Conservation (phyloP, 2,797 vertebrate species). For the Eutrigla gurnardus region DNA sequence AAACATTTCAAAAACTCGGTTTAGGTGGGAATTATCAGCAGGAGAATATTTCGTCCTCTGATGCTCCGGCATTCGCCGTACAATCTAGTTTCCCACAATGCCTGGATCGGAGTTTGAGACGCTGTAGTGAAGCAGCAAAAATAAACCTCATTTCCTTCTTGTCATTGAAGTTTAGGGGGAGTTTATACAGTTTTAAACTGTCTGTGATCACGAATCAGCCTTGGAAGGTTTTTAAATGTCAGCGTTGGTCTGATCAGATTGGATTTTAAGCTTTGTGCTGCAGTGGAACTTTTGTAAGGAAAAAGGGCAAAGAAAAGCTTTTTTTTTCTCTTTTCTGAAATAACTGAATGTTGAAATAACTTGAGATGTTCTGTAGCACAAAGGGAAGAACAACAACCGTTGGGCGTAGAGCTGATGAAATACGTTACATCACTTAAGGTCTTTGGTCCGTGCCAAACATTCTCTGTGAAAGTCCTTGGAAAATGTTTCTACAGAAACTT, state of each 20-base stretch:
- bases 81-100: no score
- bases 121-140: no score
- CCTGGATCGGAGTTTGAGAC: no score
- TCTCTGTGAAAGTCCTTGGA: no score
- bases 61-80: no score
- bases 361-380: neutral
- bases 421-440: neutral
- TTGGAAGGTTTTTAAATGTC: slow-evolving; percentile 67
- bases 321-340: neutral
- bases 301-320: slow-evolving; percentile 63
- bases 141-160: neutral
- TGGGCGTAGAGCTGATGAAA: neutral
- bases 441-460: no score
- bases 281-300: neutral
- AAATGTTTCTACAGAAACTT: no score
- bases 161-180: neutral
- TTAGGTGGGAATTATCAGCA: slow-evolving; percentile 7
- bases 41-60: neutral
- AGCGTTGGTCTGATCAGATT: slow-evolving; percentile 35
- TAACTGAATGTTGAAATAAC: neutral
- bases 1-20: neutral
- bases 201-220: slow-evolving; percentile 26
- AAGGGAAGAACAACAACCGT: neutral
- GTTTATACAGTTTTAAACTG: neutral
- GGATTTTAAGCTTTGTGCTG: slow-evolving; percentile 51